A percentile compares a stretch with the other conserved stretches of the same genome.
phyloP scores from a whole-genome alignment of 2,797 vertebrate genomes.

The Mionectes olivaceus region DNA sequence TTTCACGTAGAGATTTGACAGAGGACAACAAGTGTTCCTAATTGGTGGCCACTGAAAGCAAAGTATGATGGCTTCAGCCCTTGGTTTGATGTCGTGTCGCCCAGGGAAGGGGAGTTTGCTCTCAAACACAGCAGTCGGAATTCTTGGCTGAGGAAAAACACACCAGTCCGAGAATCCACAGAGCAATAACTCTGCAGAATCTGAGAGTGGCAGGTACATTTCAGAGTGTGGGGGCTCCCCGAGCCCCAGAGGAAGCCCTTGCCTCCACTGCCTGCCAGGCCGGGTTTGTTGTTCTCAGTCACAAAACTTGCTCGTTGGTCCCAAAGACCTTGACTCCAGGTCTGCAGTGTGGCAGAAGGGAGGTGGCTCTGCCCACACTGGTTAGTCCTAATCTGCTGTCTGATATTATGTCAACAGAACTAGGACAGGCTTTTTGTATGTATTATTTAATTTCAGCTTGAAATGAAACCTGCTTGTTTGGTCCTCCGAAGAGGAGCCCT shows the following conservation, averaged over 20 bases:
- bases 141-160: conserved; percentile 7
- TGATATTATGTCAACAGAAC: background rate
- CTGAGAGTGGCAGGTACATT: background rate
- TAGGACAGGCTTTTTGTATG: background rate
- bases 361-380: background rate
- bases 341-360: background rate
- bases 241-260: background rate
- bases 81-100: background rate
- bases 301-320: background rate
- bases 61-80: background rate
- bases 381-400: background rate
- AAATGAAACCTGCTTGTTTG: background rate
- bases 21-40: conserved; percentile 21
- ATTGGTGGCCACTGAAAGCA: conserved; percentile 37
- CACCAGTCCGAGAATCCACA: background rate
- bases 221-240: background rate
- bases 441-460: background rate
- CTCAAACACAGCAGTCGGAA: background rate
- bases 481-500: background rate
- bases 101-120: background rate
- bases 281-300: background rate
- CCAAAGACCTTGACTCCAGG: background rate
- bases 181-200: background rate
- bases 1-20: conserved; percentile 35
- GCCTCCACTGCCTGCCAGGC: background rate